Base-by-base conservation (phyloP, 2,888 invertebrate genomes). In the Arctia plantaginis region DNA sequence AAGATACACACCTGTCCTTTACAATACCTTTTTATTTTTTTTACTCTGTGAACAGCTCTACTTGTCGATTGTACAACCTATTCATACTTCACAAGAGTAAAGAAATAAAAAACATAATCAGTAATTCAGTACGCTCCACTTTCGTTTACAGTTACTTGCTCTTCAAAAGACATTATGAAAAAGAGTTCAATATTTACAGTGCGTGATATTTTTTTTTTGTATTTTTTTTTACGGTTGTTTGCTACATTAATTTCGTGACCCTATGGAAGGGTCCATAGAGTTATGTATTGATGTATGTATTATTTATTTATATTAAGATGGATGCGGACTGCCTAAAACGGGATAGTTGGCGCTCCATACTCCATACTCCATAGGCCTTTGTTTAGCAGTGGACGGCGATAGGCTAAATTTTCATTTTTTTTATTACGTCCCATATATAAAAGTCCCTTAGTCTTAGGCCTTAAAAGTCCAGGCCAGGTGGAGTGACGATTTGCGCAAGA, bases 41-140 rank as follows among this genome's bases (percentile, higher is more conserved):
- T 68, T 65, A 69, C 64, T 27, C 27, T 20, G 33, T 65, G 59
- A 27, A n/a, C 27, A 30, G 67, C 55, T 66, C 15, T 44, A 44
- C 59, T 62, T 59, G 39, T 62, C 44, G 30, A 68, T 65, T 73
- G 69, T 65, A 73, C 55, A 51, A 65, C 55, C 65, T 66, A 70
- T 69, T 69, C 59, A 51, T 18, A 47, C 30, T 30, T 33, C 30
- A 66, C 70, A 66, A 69, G 23, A 66, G 27, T 51, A 59, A 67
- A 67, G 59, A 72, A 47, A 67, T 59, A 67, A 72, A 67, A 67
- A 72, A 72, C 41, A 67, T 15, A 3, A 59, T 62, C 59, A 27
- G 39, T 41, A 41, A 35, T 35, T 35, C 6, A 27, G 35, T 23
- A 4, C 30, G 47, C 6, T 41, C 39, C 8, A 67, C 41, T 67